A percentile compares a stretch with the other conserved stretches of the same genome.
phyloP scores from a whole-genome alignment of 2,113 vertebrate species.

The Tauraco erythrolophus region DNA sequence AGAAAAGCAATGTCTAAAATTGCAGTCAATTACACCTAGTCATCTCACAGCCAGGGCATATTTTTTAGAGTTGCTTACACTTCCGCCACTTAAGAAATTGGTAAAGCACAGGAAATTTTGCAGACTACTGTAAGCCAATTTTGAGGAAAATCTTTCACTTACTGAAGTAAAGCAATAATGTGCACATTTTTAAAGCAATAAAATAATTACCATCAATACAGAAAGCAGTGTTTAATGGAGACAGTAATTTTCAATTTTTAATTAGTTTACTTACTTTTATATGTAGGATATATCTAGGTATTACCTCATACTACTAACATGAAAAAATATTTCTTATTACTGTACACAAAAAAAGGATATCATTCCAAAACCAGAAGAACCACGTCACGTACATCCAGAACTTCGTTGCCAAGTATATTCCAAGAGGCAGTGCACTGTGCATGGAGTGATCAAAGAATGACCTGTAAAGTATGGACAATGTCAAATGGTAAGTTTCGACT shows the following conservation, averaged over 20 bases:
- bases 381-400: slow-evolving; percentile 99
- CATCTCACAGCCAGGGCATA: background rate
- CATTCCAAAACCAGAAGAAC: slow-evolving; percentile 99
- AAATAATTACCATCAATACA: background rate
- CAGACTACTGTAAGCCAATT: background rate
- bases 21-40: background rate
- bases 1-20: background rate
- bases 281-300: background rate
- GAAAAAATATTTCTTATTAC: background rate
- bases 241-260: background rate
- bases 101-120: background rate
- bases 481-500: background rate
- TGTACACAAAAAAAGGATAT: slow-evolving; percentile 89
- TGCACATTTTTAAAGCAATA: background rate
- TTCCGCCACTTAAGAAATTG: background rate
- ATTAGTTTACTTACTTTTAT: background rate
- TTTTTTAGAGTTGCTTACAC: background rate
- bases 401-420: slow-evolving; percentile 99
- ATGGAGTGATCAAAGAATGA: slow-evolving; percentile 99
- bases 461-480: slow-evolving; percentile 73
- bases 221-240: background rate
- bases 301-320: background rate
- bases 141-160: background rate
- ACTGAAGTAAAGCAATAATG: fast-evolving
- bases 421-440: slow-evolving; percentile 97